Percentiles rank a stretch among this genome's conserved stretches.
phyloP scores from a whole-genome alignment of 2,888 invertebrate species.

The Spialia ferax region DNA sequence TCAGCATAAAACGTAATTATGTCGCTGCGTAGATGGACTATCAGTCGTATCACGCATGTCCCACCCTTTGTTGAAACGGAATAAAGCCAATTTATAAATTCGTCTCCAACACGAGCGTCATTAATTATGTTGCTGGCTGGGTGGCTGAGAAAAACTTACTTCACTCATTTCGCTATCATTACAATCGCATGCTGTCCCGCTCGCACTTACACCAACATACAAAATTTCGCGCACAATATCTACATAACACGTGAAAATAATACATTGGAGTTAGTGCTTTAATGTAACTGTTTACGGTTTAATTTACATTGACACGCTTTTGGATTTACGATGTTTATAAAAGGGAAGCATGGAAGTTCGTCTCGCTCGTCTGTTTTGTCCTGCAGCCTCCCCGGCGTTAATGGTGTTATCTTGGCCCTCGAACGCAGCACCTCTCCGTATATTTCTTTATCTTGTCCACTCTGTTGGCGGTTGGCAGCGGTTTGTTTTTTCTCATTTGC shows the following conservation, averaged over 20 bases:
- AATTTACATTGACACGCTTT: conserved; percentile 34
- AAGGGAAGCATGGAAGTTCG: conserved; percentile 42
- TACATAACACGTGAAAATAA: conserved; percentile 34
- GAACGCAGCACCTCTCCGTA: conserved; percentile 85
- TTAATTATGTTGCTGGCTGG: conserved; percentile 87
- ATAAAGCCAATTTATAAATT: conserved; percentile 85
- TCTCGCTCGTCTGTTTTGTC: conserved; percentile 78
- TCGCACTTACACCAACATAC: conserved; percentile 59
- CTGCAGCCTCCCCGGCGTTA: conserved; percentile 80
- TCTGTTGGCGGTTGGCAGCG: conserved; percentile 76
- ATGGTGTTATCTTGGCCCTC: conserved; percentile 84
- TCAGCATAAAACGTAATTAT: conserved; percentile 56
- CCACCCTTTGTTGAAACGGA: conserved; percentile 75
- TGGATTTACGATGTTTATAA: conserved; percentile 34
- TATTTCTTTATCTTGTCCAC: conserved; percentile 86
- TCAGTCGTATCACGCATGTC: conserved; percentile 73
- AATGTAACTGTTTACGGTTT: conserved; percentile 32
- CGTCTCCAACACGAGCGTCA: conserved; percentile 83
- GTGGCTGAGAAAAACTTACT: conserved; percentile 86
- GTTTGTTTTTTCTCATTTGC: conserved; percentile 83
- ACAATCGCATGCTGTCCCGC: conserved; percentile 74
- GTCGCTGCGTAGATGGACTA: conserved; percentile 63
- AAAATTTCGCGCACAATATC: conserved; percentile 45
- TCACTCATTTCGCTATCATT: conserved; percentile 84
- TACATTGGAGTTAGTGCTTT: conserved; percentile 39